phyloP scores from a whole-genome alignment of 2,113 vertebrate species.

The Eulacestoma nigropectus region DNA sequence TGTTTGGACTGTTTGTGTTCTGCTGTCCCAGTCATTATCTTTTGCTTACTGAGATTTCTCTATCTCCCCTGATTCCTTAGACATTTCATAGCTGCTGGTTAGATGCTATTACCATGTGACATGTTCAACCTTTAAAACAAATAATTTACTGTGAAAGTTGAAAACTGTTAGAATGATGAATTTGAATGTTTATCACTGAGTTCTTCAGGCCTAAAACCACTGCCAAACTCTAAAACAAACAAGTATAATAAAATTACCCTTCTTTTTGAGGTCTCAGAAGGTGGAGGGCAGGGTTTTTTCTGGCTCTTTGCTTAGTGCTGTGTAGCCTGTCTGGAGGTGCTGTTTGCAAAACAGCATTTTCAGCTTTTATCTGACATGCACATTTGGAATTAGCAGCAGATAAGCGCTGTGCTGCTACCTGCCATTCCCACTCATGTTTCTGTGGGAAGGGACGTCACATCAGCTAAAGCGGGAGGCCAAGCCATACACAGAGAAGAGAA shows the following conservation, averaged over 20 bases:
- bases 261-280: not conserved
- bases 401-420: not conserved
- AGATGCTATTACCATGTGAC: not conserved
- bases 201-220: not conserved
- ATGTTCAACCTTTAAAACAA: constrained; percentile 48
- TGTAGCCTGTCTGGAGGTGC: not conserved
- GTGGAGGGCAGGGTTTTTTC: not conserved
- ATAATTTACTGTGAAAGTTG: constrained; percentile 41
- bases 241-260: not conserved
- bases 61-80: not conserved
- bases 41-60: not conserved
- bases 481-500: not conserved
- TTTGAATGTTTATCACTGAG: not conserved
- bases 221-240: not conserved
- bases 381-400: not conserved
- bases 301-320: not conserved
- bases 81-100: constrained; percentile 46
- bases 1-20: not conserved
- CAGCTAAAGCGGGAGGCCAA: not conserved
- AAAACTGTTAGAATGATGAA: not conserved
- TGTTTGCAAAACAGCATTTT: not conserved
- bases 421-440: not conserved
- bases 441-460: not conserved
- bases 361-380: not conserved
- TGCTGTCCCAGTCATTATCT: not conserved